Base-by-base conservation (phyloP, 2,888 invertebrate genomes). In the Sarcophaga variegata region DNA sequence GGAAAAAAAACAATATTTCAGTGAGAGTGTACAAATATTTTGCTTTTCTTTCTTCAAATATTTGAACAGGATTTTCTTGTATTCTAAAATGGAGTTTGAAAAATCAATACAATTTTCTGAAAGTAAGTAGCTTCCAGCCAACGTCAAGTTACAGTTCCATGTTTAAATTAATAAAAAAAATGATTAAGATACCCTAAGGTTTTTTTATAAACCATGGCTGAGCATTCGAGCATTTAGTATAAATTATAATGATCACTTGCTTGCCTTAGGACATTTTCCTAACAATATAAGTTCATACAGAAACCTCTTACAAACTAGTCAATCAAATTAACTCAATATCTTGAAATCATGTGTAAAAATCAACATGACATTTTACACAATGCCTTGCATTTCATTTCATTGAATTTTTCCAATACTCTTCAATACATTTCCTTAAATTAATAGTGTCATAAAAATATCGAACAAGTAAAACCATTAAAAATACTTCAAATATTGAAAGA, bases 291-390 rank as follows among this genome's bases (percentile, higher is more conserved):
- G 25, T 59, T 20, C 25, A 22, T 20, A 64, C 37, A 37, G 17
- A 76, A 77, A 70, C 4, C 22, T 60, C 76, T 59, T 11, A 66
- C 10, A 22, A 66, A 67, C 22, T 11, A 22, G 64, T 70, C 27
- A 62, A 63, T 22, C 67, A 49, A 70, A 49, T 77, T 25, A 17
- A 77, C 54, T 81, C 79, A 71, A 81, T 75, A 83, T 71, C 49
- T 76, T 87, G 37, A 67, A 83, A 27, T 87, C 84, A 81, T 84
- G 84, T 84, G 87, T 84, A 81, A 87, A 81, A 82, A 84, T 76
- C 87, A 72, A 87, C 87, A 87, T 84, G 87, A 87, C 87, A 87
- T 87, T 84, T 87, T 79, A 84, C 87, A 82, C 87, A 86, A 78
- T 78, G 78, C 76, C 6, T 81, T 79, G 60, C 54, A 54, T 37